Evolutionary conservation across 1,140 invertebrate species (phyloP), one percentile per base, ranked within the genome.

Genomic region (Macrocentrus cingulum): DNA sequence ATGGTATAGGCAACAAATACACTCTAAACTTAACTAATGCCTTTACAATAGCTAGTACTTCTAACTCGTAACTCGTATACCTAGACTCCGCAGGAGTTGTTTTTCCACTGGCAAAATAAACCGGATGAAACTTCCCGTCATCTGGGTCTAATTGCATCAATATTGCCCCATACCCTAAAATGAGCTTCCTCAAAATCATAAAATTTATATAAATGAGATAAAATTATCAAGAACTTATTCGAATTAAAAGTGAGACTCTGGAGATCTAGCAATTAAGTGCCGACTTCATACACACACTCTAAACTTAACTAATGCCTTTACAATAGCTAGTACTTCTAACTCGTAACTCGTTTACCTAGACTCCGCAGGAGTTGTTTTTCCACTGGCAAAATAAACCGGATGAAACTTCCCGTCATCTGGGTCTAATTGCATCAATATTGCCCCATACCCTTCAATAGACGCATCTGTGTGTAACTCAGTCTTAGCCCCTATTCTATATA

Each of bases 291-390:
- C n/a, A 46, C 81, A 81, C 18, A 66, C 42, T 22, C 74, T 36
- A 63, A 79, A 80, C 42, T 74, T 73, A 39, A 74, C 70, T 0
- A 80, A 18, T 7, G 68, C 68, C 55, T 65, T 60, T 20, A 77
- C 61, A 6, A 80, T 54, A 9, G 78, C 76, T 11, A 80, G 48
- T 0, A 66, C 64, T 55, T 79, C 74, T 13, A 77, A 45, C 22
- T 79, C 71, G 60, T 77, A 78, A 13, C 51, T 54, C 11, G 23
- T 29, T 9, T 54, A 54, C 20, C 15, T 54, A 3, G 18, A 5
- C 19, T 55, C 53, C 0, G 41, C 41, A 32, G 23, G 13, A 0
- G 20, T 55, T 0, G 20, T 18, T n/a, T 45, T 45, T 7, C 53
- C 41, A 13, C 53, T 65, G 4, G 56, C 53, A 46, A 53, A 65